Evolutionary conservation across 2,113 vertebrate species (phyloP), one percentile per base, ranked within the genome.

Genomic region (Grantiella picta): DNA sequence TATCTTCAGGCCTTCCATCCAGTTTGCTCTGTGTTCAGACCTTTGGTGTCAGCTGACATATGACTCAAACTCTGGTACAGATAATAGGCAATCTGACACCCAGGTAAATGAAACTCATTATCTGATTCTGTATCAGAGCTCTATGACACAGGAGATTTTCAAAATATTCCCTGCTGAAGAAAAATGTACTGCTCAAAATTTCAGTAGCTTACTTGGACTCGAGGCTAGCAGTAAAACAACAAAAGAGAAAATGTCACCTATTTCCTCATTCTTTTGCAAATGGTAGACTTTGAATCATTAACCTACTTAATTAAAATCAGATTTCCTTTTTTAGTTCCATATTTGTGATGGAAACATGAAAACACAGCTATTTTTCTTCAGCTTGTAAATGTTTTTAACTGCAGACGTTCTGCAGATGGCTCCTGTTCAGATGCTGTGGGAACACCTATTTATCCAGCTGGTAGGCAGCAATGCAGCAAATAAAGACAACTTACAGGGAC

Each of bases 61-160:
- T 44, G 36, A 90, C 31, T 83, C 68, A 95, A 89, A 88, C 42
- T 90, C 38, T 38, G 86, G 33, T 78, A 56, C 50, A 90, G 78
- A 91, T 90, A 93, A 78, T 23, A 73, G 54, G 27, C 52, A 84
- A 66, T 91, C 31, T 91, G 77, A 94, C 89, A 95, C 35, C 19
- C 44, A 77, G n/a, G 71, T 40, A 95, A 90, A 94, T 90, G 82
- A 83, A 96, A 92, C 35, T 73, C 50, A 18, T 33, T 76, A 88
- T 88, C 68, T 81, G 45, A 31, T 89, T 82, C 42, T 89, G 19
- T 63, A 81, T 88, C 80, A 90, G 59, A 85, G 29, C 17, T 93
- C 15, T 53, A 59, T 56, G 59, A 54, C 75, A 82, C 5, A 33
- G 9, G 19, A 79, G 53, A 72, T 40, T 80, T 93, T 81, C 28